A percentile compares a stretch with the other conserved stretches of the same genome.
Evolutionary conservation across 2,797 vertebrate species (phyloP).

Genomic region (Diplodus puntazzo): DNA sequence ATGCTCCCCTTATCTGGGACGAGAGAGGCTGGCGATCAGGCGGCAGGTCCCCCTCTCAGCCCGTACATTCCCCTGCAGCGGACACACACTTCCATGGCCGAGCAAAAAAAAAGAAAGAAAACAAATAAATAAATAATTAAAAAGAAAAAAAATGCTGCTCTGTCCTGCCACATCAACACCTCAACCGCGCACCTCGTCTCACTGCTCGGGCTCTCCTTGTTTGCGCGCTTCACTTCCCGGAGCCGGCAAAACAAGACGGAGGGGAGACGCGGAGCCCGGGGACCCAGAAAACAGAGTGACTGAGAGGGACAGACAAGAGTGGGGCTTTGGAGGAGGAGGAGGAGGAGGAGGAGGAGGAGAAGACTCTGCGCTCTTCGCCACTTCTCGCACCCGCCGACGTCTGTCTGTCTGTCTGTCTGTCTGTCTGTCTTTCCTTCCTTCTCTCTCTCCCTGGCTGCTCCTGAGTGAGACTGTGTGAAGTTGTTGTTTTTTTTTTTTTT

Average conservation of each 20-base stretch:
- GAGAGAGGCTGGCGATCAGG: slow-evolving; percentile 63
- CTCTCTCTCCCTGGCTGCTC: too few species aligned
- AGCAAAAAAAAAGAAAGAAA: not conserved
- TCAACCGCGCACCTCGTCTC: slow-evolving; percentile 46
- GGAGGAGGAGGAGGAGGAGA: slow-evolving; percentile 42
- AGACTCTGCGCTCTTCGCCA: slow-evolving; percentile 36
- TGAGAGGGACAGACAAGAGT: slow-evolving; percentile 31
- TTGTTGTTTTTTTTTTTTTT: too few species aligned
- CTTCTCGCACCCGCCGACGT: too few species aligned
- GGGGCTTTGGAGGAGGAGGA: slow-evolving; percentile 22
- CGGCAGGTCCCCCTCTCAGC: slow-evolving; percentile 76
- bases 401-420: too few species aligned
- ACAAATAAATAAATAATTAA: not conserved
- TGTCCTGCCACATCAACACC: slow-evolving; percentile 65
- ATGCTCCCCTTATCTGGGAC: slow-evolving; percentile 83
- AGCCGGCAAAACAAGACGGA: slow-evolving; percentile 40
- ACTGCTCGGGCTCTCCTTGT: slow-evolving; percentile 40
- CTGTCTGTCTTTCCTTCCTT: too few species aligned
- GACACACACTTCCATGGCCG: slow-evolving; percentile 80
- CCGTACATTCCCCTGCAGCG: slow-evolving; percentile 76
- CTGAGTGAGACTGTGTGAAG: too few species aligned
- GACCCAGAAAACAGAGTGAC: slow-evolving; percentile 29
- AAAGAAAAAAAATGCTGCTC: slow-evolving; percentile 12
- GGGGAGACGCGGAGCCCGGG: slow-evolving; percentile 39
- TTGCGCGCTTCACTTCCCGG: slow-evolving; percentile 47